Conservation (phyloP, 2,797 vertebrate species). For the Bradypus variegatus region DNA sequence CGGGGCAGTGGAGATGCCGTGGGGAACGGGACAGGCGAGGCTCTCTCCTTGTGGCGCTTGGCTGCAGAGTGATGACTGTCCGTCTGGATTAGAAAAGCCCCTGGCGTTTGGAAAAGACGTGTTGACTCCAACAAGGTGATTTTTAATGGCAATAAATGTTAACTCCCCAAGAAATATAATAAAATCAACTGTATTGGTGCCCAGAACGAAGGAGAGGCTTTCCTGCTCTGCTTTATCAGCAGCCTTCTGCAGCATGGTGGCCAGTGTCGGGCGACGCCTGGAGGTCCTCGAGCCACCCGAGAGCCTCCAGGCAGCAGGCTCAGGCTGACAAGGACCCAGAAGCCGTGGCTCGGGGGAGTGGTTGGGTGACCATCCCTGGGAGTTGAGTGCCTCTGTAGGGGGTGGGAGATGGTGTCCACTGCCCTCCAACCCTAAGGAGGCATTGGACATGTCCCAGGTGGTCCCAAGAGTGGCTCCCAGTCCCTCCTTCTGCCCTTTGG, state of each 20-base stretch:
- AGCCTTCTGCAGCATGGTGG: not conserved
- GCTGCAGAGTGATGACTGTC: rapidly evolving
- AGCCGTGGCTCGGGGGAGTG: not conserved
- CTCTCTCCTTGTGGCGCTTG: not conserved
- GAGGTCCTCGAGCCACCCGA: not conserved
- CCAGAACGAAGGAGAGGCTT: not conserved
- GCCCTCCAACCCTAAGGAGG: rapidly evolving
- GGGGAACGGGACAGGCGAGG: not conserved
- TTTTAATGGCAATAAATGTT: not conserved
- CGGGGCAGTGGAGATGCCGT: rapidly evolving
- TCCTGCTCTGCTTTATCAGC: not conserved
- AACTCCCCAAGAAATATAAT: not conserved
- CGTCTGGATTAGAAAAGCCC: not conserved
- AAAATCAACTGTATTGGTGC: not conserved
- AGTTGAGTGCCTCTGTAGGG: not conserved
- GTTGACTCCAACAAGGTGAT: not conserved
- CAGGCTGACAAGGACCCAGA: not conserved
- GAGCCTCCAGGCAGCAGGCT: not conserved
- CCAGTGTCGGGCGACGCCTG: not conserved
- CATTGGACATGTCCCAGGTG: not conserved
- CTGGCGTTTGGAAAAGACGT: not conserved
- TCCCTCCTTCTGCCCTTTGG: not conserved
- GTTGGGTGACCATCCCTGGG: not conserved
- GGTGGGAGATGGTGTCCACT: not conserved
- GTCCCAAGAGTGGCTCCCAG: not conserved